Evolutionary conservation across 1,140 invertebrate genomes (phyloP), one percentile per base, ranked within the genome.

Genomic region (Drosophila kohkoa): DNA sequence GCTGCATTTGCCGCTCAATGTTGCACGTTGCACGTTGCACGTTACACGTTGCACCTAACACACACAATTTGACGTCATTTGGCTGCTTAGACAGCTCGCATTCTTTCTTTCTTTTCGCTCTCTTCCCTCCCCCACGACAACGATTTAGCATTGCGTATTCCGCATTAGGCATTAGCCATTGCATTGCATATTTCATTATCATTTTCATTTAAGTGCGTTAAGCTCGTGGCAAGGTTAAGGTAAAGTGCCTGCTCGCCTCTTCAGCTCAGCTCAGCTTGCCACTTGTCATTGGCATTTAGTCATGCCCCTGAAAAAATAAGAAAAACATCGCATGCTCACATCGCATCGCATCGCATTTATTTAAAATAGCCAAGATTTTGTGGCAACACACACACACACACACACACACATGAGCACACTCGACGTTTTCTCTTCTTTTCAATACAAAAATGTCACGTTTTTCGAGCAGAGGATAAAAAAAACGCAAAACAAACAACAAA

Each of bases 1-100:
- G 62, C 35, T 70, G 3, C 38, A 59, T 77, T 59, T 43, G 10
- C 60, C 20, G 15, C 59, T 65, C 57, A 66, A 25, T 25, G 20
- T 25, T 25, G 72, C 45, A 51, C 20, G 32, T 25, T 25, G 20
- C 20, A 25, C 32, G 32, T 32, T 32, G 20, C 41, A 30, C 30
- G 32, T 25, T 25, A 3, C 20, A 25, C 32, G 32, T 32, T 32
- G 20, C 41, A 30, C 30, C 35, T 28, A 25, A 25, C 49, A 69
- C 72, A 75, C 71, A 88, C 83, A 87, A 87, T 83, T 80, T 77
- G 77, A 68, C 73, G 64, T 82, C 80, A 83, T 88, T 87, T 83
- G 73, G 16, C 65, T 67, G 65, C 78, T 80, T 69, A 66, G 59
- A 43, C 62, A 60, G 43, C 43, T 32, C 43, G 15, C 43, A 46